These are phyloP conservation scores for Eulemur rufifrons DNA, from an alignment of 2,113 vertebrate genomes.

Conservation along the genomic window DNA sequence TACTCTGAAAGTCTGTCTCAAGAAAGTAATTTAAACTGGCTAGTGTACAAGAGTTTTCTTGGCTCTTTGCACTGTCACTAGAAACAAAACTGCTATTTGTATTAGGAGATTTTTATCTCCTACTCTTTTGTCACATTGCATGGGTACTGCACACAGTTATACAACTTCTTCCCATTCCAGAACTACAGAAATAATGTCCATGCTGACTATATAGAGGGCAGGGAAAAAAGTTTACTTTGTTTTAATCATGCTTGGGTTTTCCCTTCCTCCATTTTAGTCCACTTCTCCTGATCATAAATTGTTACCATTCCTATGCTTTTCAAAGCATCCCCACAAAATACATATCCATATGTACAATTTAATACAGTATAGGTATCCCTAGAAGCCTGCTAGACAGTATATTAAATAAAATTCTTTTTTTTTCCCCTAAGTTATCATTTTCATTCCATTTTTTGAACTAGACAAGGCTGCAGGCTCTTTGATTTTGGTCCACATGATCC, in stretches of 20 bases:
- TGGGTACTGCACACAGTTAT: neutral
- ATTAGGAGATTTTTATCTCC: neutral
- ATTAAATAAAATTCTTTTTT: neutral
- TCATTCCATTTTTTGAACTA: neutral
- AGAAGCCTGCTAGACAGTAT: neutral
- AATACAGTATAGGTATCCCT: neutral
- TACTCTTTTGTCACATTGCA: neutral
- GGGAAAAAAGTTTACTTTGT: neutral
- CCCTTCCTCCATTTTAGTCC: slow-evolving; percentile 9
- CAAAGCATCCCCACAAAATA: neutral
- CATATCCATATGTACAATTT: neutral
- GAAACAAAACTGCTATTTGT: neutral
- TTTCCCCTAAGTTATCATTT: neutral
- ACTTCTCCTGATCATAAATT: slow-evolving; percentile 26
- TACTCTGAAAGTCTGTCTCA: neutral
- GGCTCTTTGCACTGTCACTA: neutral
- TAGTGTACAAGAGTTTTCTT: neutral
- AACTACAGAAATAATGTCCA: neutral
- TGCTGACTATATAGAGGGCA: neutral
- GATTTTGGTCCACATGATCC: neutral
- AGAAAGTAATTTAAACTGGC: slow-evolving; percentile 21
- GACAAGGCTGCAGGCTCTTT: neutral
- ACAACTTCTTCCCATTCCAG: neutral
- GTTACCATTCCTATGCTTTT: neutral
- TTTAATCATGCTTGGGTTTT: neutral